Conservation (phyloP, 1,140 invertebrate genomes). For the Phymorhynchus buccinoides region DNA sequence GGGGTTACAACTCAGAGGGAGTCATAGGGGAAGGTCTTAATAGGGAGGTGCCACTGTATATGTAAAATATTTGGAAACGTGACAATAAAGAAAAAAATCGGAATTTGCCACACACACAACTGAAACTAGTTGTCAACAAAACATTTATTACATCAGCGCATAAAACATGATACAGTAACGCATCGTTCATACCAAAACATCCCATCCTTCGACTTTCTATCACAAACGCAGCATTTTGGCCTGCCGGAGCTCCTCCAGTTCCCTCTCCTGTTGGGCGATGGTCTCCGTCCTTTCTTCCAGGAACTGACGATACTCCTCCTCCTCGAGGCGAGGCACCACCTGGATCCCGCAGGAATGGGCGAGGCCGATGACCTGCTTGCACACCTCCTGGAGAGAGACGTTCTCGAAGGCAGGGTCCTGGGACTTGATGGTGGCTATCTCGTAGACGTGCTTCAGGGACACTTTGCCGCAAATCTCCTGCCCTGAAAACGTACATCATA, state of each 20-base stretch:
- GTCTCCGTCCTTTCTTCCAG: constrained; percentile 83
- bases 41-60: too few species aligned
- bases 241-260: constrained; percentile 89
- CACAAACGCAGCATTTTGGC: constrained; percentile 90
- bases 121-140: too few species aligned
- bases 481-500: constrained; percentile 77
- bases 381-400: constrained; percentile 83
- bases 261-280: constrained; percentile 83
- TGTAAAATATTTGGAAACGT: too few species aligned
- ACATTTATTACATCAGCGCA: too few species aligned
- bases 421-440: constrained; percentile 96
- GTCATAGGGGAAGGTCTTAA: too few species aligned
- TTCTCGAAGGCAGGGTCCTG: constrained; percentile 85
- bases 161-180: too few species aligned
- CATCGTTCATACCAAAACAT: too few species aligned
- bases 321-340: constrained; percentile 86
- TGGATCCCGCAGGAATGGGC: constrained; percentile 88
- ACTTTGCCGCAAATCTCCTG: constrained; percentile 90
- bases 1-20: too few species aligned
- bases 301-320: constrained; percentile 88
- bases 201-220: background rate
- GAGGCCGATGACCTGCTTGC: constrained; percentile 83
- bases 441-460: constrained; percentile 96
- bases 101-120: too few species aligned
- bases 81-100: too few species aligned